Evolutionary conservation across 2,797 vertebrate species (phyloP), one percentile per base, ranked within the genome.

Genomic region (Amphiprion clarkii): DNA sequence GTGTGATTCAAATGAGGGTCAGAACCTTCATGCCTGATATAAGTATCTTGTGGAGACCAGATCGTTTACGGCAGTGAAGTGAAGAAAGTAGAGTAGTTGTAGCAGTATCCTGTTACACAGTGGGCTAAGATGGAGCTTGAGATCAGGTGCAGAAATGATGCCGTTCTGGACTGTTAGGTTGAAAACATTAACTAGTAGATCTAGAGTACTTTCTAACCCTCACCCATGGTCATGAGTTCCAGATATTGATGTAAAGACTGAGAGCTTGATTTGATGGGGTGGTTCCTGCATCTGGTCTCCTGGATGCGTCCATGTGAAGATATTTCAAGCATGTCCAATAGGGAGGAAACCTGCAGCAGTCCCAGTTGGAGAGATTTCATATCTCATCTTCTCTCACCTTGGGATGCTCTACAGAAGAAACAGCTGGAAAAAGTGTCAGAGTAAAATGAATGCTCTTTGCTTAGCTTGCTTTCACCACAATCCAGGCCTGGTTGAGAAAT

Each of bases 291-390:
- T 78, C 54, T 31, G 16, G 71, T 11, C 6, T 63, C 40, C 25
- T 62, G 40, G 58, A 64, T 5, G 2, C 39, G 14, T 57, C 36
- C 29, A 21, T 54, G 23, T 68, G 42, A 54, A 67, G 31, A 66
- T 61, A 61, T 79, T 71, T 51, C 21, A 40, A 29, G 29, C 61
- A 48, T 67, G 67, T 66, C 71, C 44, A 69, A 42, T 39, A 42
- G 54, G 59, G 39, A 68, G 53, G 46, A 57, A n/a, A 61, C 53
- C 36, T 16, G 10, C 27, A 66, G 6, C 25, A 46, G 44, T 57
- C 36, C 46, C 23, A 36, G 48, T 46, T 52, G 33, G 31, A 60
- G 29, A 36, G 17, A 64, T 64, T 67, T 69, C 23, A 36, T 52
- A 21, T n/a, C 48, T 49, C 48, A 49, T 49, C 19, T 49, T 21